A percentile compares a stretch with the other conserved stretches of the same genome.
Conservation (phyloP, 2,797 vertebrate genomes). For the Synaphobranchus kaupii region DNA sequence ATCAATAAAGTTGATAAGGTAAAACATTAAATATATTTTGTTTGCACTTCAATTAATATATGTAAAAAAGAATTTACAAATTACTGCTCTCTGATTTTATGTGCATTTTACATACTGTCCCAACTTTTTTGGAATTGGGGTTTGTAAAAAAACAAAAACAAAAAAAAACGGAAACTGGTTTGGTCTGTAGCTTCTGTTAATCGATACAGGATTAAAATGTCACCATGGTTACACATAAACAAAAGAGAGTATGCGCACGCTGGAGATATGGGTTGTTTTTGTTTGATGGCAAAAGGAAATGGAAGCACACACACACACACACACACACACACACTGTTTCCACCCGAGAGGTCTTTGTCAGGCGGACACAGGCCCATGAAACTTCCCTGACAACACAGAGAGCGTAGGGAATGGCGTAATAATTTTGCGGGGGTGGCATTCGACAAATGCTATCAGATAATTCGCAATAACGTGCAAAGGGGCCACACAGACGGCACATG, state of each 20-base stretch:
- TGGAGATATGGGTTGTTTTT: background rate
- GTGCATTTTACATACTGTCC: too few relatives aligned
- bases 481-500: background rate
- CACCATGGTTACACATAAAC: background rate
- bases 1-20: too few relatives aligned
- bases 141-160: background rate
- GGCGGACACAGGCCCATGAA: background rate
- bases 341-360: conserved; percentile 2
- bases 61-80: too few relatives aligned
- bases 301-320: too few relatives aligned
- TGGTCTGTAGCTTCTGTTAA: background rate
- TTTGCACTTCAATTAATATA: too few relatives aligned
- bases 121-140: too few relatives aligned
- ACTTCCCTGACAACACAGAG: background rate
- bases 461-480: background rate
- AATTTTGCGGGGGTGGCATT: background rate
- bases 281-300: background rate
- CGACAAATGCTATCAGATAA: background rate
- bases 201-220: background rate
- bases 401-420: background rate
- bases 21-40: too few relatives aligned
- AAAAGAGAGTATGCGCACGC: background rate
- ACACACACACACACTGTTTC: background rate
- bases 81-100: too few relatives aligned
- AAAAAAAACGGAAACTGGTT: background rate